These are phyloP conservation scores for Microchirus variegatus DNA, from an alignment of 2,797 vertebrate species.

Conservation along the genomic window DNA sequence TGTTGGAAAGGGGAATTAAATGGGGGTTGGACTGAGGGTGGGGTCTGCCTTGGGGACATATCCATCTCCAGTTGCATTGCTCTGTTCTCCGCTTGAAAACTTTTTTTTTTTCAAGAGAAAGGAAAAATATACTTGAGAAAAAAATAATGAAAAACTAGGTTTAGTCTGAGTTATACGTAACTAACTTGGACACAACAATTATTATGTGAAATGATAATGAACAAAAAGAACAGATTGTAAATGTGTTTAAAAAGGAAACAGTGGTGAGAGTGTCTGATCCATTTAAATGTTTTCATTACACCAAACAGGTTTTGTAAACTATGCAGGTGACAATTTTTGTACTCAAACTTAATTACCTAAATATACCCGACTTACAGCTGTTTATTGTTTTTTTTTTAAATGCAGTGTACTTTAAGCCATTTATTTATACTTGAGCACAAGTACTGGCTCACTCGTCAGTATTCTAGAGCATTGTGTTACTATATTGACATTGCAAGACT, in stretches of 20 bases:
- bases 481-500: neutral
- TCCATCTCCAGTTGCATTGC: constrained; percentile 68
- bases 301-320: neutral
- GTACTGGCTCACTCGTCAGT: neutral
- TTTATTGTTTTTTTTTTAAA: neutral
- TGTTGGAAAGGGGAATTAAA: constrained; percentile 59
- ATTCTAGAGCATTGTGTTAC: neutral
- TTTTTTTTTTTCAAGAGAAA: constrained; percentile 52
- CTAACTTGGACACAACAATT: neutral
- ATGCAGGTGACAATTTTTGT: too few relatives aligned
- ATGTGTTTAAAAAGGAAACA: neutral
- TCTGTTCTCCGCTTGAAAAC: constrained; percentile 58
- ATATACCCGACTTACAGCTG: neutral
- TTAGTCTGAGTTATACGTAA: neutral
- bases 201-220: neutral
- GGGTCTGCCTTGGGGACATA: constrained; percentile 64
- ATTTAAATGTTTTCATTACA: constrained; percentile 1
- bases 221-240: neutral
- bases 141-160: constrained; percentile 4
- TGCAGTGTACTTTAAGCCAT: neutral
- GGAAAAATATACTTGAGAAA: constrained; percentile 33
- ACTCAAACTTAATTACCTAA: neutral
- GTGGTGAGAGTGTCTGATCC: neutral
- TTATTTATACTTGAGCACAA: constrained; percentile 1
- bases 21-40: constrained; percentile 64